Base-by-base conservation (phyloP, 2,797 vertebrate genomes). In the Erpetoichthys calabaricus region DNA sequence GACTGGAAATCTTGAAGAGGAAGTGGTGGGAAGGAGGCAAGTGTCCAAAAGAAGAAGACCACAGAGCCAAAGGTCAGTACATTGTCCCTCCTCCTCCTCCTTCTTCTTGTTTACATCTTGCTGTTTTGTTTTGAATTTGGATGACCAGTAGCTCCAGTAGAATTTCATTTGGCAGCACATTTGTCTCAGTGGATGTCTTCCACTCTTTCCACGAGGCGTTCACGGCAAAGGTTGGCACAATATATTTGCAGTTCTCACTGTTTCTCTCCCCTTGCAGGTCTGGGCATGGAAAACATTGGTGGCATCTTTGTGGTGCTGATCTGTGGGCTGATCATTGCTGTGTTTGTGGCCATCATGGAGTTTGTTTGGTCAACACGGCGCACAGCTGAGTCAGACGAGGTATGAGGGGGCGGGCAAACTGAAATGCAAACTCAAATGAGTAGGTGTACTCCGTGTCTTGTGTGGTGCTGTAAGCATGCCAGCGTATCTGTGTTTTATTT, bases 281-380 rank as follows among this genome's bases (percentile, higher is more conserved):
- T 95, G 66, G 92, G 92, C 57, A 93, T 95, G 91, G 91, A 94
- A 76, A 95, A 95, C 74, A 95, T 95, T 3, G 91, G 92, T 0
- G 92, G 92, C 59, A 95, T 94, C 68, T 95, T 95, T 7, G 91
- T 95, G 60, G 92, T 95, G 64, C 82, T 95, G 58, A 91, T 94
- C 79, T 94, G 91, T 9, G 91, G 92, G 58, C 87, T 95, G 68
- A 93, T 95, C 73, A 91, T 95, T 2, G 90, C 92, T 1, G 89
- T 95, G 68, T 92, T 95, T 44, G 91, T 95, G 73, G 91, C 92
- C 3, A 86, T 95, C 68, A 91, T 92, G 89, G 92, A 95, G 69
- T 95, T 95, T 61, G 88, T 94, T 59, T 94, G 91, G 91, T 91
- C 91, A 56, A 93, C 91, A 0, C 84, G 92, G 51, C 87, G 86